A percentile compares a stretch with the other conserved stretches of the same genome.
These are phyloP conservation scores for Eueides isabella DNA, from an alignment of 1,140 invertebrate genomes.

Conservation along the genomic window DNA sequence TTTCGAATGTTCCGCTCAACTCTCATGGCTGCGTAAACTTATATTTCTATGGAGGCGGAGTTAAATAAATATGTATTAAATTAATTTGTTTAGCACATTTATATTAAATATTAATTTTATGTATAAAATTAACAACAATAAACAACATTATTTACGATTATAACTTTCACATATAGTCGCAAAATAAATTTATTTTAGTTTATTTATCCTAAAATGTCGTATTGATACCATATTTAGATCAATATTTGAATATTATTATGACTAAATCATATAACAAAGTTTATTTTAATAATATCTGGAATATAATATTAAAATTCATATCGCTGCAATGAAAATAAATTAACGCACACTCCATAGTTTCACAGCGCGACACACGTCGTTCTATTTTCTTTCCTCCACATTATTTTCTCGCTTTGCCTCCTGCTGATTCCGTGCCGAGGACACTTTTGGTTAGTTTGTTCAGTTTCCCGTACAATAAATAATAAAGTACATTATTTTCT, in stretches of 20 bases:
- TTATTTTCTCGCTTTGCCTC: conserved; percentile 73
- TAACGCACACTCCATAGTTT: conserved; percentile 45
- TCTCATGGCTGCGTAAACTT: conserved; percentile 41
- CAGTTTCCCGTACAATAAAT: conserved; percentile 78
- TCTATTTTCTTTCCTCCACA: conserved; percentile 71
- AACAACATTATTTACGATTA: not conserved
- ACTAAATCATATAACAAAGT: not conserved
- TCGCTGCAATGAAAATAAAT: not conserved
- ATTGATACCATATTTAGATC: not conserved
- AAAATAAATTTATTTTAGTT: not conserved
- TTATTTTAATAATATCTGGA: not conserved
- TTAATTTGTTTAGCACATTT: not conserved
- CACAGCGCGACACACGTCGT: conserved; percentile 56
- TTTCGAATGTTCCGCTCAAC: conserved; percentile 52
- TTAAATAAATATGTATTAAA: not conserved
- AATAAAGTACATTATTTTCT: conserved; percentile 56
- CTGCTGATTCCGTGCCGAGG: conserved; percentile 72
- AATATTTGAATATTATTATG: not conserved
- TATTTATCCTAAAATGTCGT: not conserved
- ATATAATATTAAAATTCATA: not conserved
- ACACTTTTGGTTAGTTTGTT: conserved; percentile 80
- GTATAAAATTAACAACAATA: not conserved
- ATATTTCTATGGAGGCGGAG: conserved; percentile 37
- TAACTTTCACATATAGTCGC: not conserved
- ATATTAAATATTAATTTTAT: not conserved